Base-by-base conservation (phyloP, 2,797 vertebrate genomes). In the Sebastes hubbsi region DNA sequence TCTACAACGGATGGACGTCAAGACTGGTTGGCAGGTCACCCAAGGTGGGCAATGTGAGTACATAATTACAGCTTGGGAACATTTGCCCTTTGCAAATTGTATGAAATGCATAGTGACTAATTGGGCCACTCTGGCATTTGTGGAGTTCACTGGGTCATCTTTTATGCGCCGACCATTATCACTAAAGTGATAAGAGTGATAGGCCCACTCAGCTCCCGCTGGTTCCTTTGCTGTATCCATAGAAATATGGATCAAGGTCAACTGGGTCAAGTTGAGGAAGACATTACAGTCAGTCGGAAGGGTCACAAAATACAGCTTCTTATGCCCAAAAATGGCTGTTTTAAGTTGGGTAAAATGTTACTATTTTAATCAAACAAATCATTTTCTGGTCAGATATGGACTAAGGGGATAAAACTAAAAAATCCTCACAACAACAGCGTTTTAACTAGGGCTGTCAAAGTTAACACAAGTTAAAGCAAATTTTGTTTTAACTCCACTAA, bases 31-130 rank as follows among this genome's bases (percentile, higher is more conserved):
- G 92, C 89, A 80, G 93, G 92, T 93, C 93, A 92, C 77, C 77
- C 63, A 80, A 91, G 93, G 90, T 94, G 90, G 91, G 88, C 92
- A 92, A 91, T 90, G 92, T 92, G 93, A 94, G 93, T 94, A 94
- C 94, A 92, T 94, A 94, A 94, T 95, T 94, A 94, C 92, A 94
- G 94, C 94, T 92, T 91, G 92, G 92, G 90, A 94, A 94, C 93
- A 94, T 92, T 94, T 94, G 94, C 89, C 94, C 93, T 94, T 94
- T 94, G 92, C 90, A 94, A 94, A 94, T 94, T 95, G 93, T 93
- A 93, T 94, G 94, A 94, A 95, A 95, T 94, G 93, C 94, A 94
- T 95, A 94, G 93, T 93, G 90, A 93, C 91, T 95, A 95, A 94
- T 95, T 94, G 94, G 94, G 94, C 93, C 91, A 93, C 92, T 94